A percentile compares a stretch with the other conserved stretches of the same genome.
Conservation (phyloP, 2,797 vertebrate genomes). For the Ptychobarbus kaznakovi region DNA sequence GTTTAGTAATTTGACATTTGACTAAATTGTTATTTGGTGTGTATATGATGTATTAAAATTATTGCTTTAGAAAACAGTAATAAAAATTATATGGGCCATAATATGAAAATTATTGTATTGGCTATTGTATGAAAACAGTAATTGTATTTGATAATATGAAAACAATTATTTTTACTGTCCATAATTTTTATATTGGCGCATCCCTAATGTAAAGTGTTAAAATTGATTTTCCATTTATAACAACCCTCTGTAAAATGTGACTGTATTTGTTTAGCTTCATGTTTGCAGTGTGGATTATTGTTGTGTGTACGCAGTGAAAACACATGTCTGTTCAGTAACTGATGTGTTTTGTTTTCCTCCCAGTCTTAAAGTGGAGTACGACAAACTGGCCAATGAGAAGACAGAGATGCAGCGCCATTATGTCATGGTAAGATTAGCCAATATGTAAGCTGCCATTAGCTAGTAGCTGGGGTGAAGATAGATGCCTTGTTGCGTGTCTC, state of each 20-base stretch:
- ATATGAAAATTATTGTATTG: not conserved
- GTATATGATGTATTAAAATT: not conserved
- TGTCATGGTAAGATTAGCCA: constrained; percentile 90
- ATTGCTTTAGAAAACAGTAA: not conserved
- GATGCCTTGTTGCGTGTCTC: constrained; percentile 69
- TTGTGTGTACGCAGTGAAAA: not conserved
- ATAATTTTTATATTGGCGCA: not conserved
- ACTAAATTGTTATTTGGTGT: not conserved
- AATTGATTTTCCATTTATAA: not conserved
- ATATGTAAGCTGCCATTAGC: constrained; percentile 72
- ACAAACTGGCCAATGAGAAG: constrained; percentile 97
- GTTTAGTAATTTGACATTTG: not conserved
- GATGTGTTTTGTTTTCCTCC: constrained; percentile 73
- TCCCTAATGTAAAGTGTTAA: not conserved
- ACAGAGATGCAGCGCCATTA: constrained; percentile 98
- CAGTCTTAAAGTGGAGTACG: constrained; percentile 97
- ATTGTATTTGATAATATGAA: not conserved
- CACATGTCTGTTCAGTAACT: constrained; percentile 58
- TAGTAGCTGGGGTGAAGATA: constrained; percentile 65
- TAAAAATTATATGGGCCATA: not conserved
- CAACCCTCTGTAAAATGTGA: constrained; percentile 1
- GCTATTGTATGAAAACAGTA: not conserved
- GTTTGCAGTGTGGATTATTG: constrained; percentile 20
- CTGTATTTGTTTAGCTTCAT: constrained; percentile 17
- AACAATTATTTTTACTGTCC: not conserved